Evolutionary conservation across 2,888 invertebrate genomes (phyloP).

Genomic region (Allygus modestus): DNA sequence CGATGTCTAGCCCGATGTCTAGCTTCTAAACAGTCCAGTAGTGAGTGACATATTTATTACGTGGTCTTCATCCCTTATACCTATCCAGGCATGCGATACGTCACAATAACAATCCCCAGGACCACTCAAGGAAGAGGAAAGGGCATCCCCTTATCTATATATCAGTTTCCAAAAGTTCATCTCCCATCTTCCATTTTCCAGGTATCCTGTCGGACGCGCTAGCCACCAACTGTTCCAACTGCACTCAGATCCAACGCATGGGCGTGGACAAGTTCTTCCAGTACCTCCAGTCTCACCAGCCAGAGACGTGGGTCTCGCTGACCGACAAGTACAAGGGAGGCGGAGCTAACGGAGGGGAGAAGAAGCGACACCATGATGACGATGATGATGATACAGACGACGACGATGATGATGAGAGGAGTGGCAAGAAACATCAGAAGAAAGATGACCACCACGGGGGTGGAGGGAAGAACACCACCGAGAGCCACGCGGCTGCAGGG

Average conservation of each 20-base stretch:
- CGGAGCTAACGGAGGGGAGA: neutral
- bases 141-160: no score
- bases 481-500: neutral
- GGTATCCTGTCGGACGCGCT: constrained; percentile 55
- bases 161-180: no score
- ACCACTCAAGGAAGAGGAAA: no score
- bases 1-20: no score
- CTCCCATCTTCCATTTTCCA: no score
- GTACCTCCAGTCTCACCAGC: constrained; percentile 15
- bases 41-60: no score
- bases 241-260: constrained; percentile 32
- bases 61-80: no score
- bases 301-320: constrained; percentile 11
- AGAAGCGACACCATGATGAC: constrained; percentile 5
- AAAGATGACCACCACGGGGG: neutral
- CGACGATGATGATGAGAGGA: constrained; percentile 32
- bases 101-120: no score
- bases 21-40: no score
- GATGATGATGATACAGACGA: constrained; percentile 36
- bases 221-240: constrained; percentile 54
- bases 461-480: neutral
- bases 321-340: constrained; percentile 14
- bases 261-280: constrained; percentile 51
- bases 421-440: neutral
- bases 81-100: no score